Base-by-base conservation (phyloP, 2,797 vertebrate genomes). In the Lagodon rhomboides region DNA sequence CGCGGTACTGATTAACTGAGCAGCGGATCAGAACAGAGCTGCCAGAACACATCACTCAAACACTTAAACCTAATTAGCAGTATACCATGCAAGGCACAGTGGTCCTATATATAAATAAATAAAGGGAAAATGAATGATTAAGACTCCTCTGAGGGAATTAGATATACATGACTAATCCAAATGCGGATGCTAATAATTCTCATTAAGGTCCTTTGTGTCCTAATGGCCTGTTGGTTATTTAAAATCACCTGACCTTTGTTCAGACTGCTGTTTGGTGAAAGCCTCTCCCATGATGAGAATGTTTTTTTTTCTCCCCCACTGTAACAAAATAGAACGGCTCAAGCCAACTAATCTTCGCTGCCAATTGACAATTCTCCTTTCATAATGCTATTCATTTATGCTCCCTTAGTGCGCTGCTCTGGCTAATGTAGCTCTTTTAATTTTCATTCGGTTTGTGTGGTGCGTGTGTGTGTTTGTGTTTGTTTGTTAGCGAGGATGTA, bases 361-460 rank as follows among this genome's bases (percentile, higher is more conserved):
- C 80, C 77, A 86, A 70, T 84, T 89, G 87, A 90, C 85, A 87
- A 84, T 81, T 79, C 84, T 86, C 77, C 75, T 89, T 87, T 89
- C 83, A 93, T 88, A 87, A 88, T 72, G 85, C 87, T 87, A 83
- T 93, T 90, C 85, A 93, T 92, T 91, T 92, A 84, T 76, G 83
- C 79, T 78, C 71, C 84, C 83, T 82, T 58, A 71, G 74, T 79
- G 83, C 68, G 71, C 61, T 60, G 88, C 79, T 88, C 80, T 75
- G 88, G 83, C 79, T 93, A 86, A 90, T 73, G 85, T 64, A 34
- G 63, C 78, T 44, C 84, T 89, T 92, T 89, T 89, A 54, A 89
- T 92, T 90, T 89, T 76, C 70, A 75, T 86, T 77, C 78, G 68
- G 58, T 59, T 77, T 63, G 54, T 59, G 58, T 75, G 60, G 30